Base-by-base conservation (phyloP, 2,113 vertebrate species). In the Myiozetetes cayanensis region DNA sequence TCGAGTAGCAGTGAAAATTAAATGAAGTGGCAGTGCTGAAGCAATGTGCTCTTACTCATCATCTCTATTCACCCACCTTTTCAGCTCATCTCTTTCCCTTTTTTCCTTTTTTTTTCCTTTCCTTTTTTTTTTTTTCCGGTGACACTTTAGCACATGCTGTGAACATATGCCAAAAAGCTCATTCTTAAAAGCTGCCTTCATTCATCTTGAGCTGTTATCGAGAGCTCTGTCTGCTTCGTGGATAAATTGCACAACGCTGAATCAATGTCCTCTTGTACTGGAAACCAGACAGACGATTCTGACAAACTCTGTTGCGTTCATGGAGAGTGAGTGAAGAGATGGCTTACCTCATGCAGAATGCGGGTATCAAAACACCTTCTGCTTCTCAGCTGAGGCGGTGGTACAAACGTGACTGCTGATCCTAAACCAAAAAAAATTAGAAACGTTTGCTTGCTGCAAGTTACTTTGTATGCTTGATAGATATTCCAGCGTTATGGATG, bases 161-260 rank as follows among this genome's bases (percentile, higher is more conserved):
- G 89, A 93, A 72, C 63, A 33, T 59, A 59, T 71, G 86, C 90
- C 83, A 84, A 92, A 92, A 81, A 4, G 10, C 47, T 93, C 77
- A 59, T 90, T 96, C 89, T 86, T 94, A 87, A 94, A 94, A 91
- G 61, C 87, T 75, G 84, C 80, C 46, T 94, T 92, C 89, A 61
- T 94, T 94, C 96, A 85, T 90, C 78, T 91, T 68, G 89, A 94
- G 73, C 77, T 81, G 70, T 91, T 94, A 91, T 24, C 22, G 3
- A 74, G 87, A 85, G 77, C 73, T 92, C 81, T 89, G 84, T 91
- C 84, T 94, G 81, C 89, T 87, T 72, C 2, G 0, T 62, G 93
- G 86, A 87, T 89, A 86, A 93, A 87, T 81, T 84, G 65, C 73
- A 65, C 39, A 41, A 25, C 0, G 0, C 66, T 39, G 73, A 91